Base-by-base conservation (phyloP, 2,888 invertebrate genomes). In the Trilocha varians region DNA sequence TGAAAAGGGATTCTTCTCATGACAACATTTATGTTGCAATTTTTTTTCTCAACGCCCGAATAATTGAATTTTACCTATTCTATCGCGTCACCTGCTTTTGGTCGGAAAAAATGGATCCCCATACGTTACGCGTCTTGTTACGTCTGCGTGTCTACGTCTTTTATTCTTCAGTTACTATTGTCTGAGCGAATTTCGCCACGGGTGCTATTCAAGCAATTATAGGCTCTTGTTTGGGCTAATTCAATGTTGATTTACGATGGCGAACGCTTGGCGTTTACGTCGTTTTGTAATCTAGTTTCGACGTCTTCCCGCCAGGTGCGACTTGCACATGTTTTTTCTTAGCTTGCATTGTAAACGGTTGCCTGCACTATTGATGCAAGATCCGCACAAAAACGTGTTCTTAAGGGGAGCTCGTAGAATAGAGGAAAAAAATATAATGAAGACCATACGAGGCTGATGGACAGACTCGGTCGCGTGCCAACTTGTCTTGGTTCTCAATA, bases 321-420 rank as follows among this genome's bases (percentile, higher is more conserved):
- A 65, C 51, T 59, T 48, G 56, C 54, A 49, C 40, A 37, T 55
- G 55, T 69, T 67, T 65, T 70, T 72, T 65, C 61, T 66, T 61
- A 59, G 59, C 59, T 56, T 59, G 65, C 69, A 68, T 75, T 71
- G 72, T 74, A 57, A 62, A 62, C 70, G 70, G 69, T 73, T 76
- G 73, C 74, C 71, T 70, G 48, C 61, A 80, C 82, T 83, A 82
- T 78, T 59, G 70, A 66, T 73, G 73, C 73, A 73, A 80, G 80
- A 78, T 82, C 82, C 75, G 79, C 82, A 78, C 79, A 84, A 83
- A 82, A 84, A 82, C 77, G 59, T 68, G 64, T 65, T 59, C 63
- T 66, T 70, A 70, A 70, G 66, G 63, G 65, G 72, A 68, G 62
- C 49, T 50, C 53, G 50, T 46, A 51, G 56, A 63, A 69, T 71